A percentile compares a stretch with the other conserved stretches of the same genome.
Evolutionary conservation across 2,797 vertebrate species (phyloP).

Genomic region (Parauchenoglanis ngamensis): DNA sequence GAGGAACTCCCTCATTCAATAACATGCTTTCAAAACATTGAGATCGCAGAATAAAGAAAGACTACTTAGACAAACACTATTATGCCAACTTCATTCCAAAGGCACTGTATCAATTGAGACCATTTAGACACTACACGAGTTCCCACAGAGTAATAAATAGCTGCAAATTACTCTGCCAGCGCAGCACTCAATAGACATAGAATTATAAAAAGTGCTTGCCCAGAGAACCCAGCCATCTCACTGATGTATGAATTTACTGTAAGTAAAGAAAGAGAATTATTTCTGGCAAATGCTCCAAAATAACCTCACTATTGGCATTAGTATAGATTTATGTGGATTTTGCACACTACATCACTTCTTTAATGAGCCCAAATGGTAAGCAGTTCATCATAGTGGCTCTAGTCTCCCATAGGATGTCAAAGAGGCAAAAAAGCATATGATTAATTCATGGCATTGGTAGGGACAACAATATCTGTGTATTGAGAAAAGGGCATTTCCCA

Average conservation of each 20-base stretch:
- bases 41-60: not conserved
- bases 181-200: not conserved
- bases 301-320: not conserved
- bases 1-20: not conserved
- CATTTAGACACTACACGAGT: not conserved
- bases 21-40: not conserved
- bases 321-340: conserved; percentile 29
- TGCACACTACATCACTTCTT: not conserved
- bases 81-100: not conserved
- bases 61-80: not conserved
- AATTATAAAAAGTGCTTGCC: not conserved
- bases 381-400: not conserved
- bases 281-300: not conserved
- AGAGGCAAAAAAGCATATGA: not conserved
- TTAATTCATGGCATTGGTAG: conserved; percentile 26
- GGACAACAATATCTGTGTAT: not conserved
- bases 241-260: conserved; percentile 19
- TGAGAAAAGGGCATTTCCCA: not conserved
- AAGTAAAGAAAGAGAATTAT: not conserved
- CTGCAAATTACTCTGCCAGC: not conserved
- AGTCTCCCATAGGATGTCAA: conserved; percentile 1
- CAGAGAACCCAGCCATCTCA: not conserved
- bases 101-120: not conserved
- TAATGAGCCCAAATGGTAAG: conserved; percentile 26
- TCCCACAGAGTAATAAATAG: not conserved